Percentiles rank a stretch among this genome's conserved stretches.
Conservation (phyloP, 2,888 invertebrate genomes). For the Apotomis turbidana region DNA sequence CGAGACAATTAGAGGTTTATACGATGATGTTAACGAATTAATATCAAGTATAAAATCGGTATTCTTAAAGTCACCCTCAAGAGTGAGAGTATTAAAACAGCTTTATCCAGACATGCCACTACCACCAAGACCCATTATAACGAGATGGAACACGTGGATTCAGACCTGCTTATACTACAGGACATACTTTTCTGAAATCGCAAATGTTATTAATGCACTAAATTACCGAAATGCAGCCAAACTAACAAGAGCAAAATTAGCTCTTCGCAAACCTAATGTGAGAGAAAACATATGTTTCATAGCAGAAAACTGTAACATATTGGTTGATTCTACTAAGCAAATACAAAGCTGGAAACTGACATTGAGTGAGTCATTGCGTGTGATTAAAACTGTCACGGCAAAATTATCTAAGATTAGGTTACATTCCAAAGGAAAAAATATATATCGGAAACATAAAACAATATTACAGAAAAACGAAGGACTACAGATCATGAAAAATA, state of each 20-base stretch:
- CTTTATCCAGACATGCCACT: slow-evolving; percentile 20
- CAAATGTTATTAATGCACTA: too few relatives aligned
- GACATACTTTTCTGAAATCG: background rate
- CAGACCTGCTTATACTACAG: too few relatives aligned
- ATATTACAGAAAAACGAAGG: too few relatives aligned
- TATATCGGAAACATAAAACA: too few relatives aligned
- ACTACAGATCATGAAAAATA: too few relatives aligned
- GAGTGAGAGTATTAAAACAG: slow-evolving; percentile 8
- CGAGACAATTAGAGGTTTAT: slow-evolving; percentile 14
- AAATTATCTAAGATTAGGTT: slow-evolving; percentile 17
- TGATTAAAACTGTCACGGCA: slow-evolving; percentile 20
- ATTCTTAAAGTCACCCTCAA: slow-evolving; percentile 20
- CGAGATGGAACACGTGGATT: slow-evolving; percentile 1
- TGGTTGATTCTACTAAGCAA: background rate
- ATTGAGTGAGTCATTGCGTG: slow-evolving; percentile 1
- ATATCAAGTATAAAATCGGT: slow-evolving; percentile 19
- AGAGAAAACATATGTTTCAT: slow-evolving; percentile 16
- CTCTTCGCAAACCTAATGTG: too few relatives aligned
- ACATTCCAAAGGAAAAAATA: slow-evolving; percentile 18
- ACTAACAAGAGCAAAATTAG: too few relatives aligned
- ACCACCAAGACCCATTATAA: slow-evolving; percentile 16
- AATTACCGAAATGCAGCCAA: too few relatives aligned
- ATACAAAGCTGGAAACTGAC: too few relatives aligned
- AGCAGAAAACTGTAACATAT: slow-evolving; percentile 16
- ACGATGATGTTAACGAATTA: slow-evolving; percentile 10